Conservation (phyloP, 2,113 vertebrate species). For the Dromiciops gliroides region DNA sequence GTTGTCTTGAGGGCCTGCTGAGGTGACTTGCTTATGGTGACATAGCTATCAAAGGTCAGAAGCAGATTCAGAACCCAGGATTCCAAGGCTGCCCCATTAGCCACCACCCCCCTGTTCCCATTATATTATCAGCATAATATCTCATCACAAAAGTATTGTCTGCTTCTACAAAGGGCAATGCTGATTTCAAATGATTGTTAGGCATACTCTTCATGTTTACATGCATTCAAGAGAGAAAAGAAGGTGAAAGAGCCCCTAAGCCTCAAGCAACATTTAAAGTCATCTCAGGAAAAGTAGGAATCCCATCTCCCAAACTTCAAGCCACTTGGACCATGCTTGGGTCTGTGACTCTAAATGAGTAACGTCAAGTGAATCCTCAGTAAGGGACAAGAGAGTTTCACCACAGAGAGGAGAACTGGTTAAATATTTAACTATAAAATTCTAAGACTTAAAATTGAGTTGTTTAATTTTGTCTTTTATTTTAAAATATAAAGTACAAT, state of each 20-base stretch:
- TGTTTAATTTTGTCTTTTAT: not conserved
- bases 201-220: not conserved
- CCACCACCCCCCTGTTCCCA: not conserved
- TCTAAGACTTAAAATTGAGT: not conserved
- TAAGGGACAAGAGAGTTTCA: not conserved
- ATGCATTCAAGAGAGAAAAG: not conserved
- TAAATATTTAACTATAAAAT: not conserved
- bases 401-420: not conserved
- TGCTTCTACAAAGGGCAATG: not conserved
- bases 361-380: constrained; percentile 15
- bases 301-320: not conserved
- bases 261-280: not conserved
- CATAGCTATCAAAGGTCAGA: not conserved
- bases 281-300: not conserved
- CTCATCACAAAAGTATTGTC: not conserved
- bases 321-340: not conserved
- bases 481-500: not conserved
- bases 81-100: not conserved
- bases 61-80: not conserved
- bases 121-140: not conserved
- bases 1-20: not conserved
- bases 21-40: not conserved
- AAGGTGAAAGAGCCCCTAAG: not conserved
- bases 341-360: not conserved
- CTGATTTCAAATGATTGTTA: not conserved